Base-by-base conservation (phyloP, 1,140 invertebrate species). In the Nasonia longicornis region DNA sequence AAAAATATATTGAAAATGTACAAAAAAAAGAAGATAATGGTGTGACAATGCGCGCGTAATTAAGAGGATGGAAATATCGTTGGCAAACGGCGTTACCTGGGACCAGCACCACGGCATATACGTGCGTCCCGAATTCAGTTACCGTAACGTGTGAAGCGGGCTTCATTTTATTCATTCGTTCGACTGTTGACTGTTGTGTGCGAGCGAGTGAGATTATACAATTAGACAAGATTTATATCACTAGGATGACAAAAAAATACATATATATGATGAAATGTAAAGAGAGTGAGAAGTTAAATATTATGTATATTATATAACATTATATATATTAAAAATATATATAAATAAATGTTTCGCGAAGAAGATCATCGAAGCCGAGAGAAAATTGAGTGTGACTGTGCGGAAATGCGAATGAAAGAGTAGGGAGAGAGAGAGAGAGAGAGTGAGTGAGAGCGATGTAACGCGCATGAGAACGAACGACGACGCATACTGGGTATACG, bases 401-500 rank as follows among this genome's bases (percentile, higher is more conserved):
- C 29, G 66, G 66, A 80, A 75, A 16, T 52, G 31, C 48, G 48
- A 72, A 45, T 45, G 38, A 67, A 20, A 42, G 26, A 12, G 7
- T 58, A 52, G 20, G 45, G 75, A 67, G 26, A 12, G 6, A 31
- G 58, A 64, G 8, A 74, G 69, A 69, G 74, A 70, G 45, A 80
- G 63, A 42, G 58, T 42, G 58, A 75, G 74, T 26, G 26, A 74
- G 74, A 74, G 45, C 31, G 67, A 35, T 10, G 73, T 58, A 75
- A 69, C 52, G 77, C 67, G 45, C 71, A 38, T 77, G 42, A 78
- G 72, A 77, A 81, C 79, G 83, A 69, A 84, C 82, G 81, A 84
- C 83, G 85, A 88, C 83, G 85, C 86, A 89, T 87, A 86, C 83
- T 87, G 86, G 88, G 87, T 89, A 26, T 26, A 89, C 86, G 85